Base-by-base conservation (phyloP, 2,888 invertebrate species). In the Liodrosophila aerea region DNA sequence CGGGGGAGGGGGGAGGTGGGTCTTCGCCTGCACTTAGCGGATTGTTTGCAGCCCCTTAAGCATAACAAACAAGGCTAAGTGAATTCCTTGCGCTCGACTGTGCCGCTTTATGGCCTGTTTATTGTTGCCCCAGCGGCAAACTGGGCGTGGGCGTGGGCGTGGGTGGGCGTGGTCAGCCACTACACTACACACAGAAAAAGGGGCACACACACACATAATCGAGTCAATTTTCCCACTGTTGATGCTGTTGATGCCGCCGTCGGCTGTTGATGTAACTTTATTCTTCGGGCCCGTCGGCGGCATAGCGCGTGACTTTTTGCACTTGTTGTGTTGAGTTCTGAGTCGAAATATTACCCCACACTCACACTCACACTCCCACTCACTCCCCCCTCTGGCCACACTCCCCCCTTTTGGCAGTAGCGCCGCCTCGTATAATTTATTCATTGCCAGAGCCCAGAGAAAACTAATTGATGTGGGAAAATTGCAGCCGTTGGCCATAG, bases 41-140 rank as follows among this genome's bases (percentile, higher is more conserved):
- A 87, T 88, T 88, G 89, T 88, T 89, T 87, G 83, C 77, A 80
- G 83, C 85, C 80, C 85, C 86, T 86, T 87, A 86, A 88, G 88
- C 88, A 88, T 88, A 88, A 88, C 87, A 88, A 88, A 88, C 87
- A 88, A 80, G 88, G 83, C 88, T 88, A 87, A 88, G 82, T 85
- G 83, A 87, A 84, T 88, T 83, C 73, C 77, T 81, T 76, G 71
- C 80, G 76, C 76, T 77, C 83, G 81, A 85, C 52, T 81, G 72
- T 81, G 75, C 85, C 81, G 86, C 86, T 81, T 86, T 86, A 86
- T 86, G 85, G 85, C 52, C 86, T 78, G 78, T 78, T 78, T 78
- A 78, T 78, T 78, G 86, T 85, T 85, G 86, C 69, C 81, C 63
- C 62, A 71, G 43, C n/a, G 65, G 56, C 53, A 34, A 12, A n/a